Conservation (phyloP, 2,113 vertebrate genomes). For the Syngnathus floridae region DNA sequence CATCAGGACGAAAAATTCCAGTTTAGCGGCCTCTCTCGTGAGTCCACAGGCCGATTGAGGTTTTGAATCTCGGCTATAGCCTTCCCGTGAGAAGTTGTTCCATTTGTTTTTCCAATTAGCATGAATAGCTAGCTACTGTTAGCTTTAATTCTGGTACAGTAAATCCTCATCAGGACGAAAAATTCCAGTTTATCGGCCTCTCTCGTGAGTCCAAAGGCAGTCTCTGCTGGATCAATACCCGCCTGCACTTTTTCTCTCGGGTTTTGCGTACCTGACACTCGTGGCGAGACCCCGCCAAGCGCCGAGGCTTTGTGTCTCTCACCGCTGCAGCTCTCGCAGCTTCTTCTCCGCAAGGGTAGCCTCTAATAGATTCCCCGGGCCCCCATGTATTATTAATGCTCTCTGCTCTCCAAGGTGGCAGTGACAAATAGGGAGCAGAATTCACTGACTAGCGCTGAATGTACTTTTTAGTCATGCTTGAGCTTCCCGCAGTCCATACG, state of each 20-base stretch:
- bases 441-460: constrained; percentile 94
- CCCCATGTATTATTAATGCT: constrained; percentile 99
- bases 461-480: constrained; percentile 98
- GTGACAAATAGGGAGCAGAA: constrained; percentile 98
- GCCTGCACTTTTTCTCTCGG: constrained; percentile 29
- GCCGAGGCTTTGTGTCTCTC: constrained; percentile 60
- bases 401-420: constrained; percentile 91
- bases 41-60: neutral
- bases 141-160: neutral
- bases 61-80: neutral
- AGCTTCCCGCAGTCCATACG: constrained; percentile 84
- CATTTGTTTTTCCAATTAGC: too few relatives aligned
- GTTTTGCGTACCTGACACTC: constrained; percentile 75
- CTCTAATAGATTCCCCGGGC: constrained; percentile 93
- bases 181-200: neutral
- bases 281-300: constrained; percentile 20
- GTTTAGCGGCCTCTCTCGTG: neutral
- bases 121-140: too few relatives aligned
- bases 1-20: neutral
- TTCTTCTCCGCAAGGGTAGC: constrained; percentile 88
- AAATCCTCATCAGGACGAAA: neutral
- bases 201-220: neutral
- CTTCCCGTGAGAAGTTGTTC: neutral
- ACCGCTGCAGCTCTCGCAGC: constrained; percentile 39
- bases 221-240: constrained; percentile 77